phyloP scores from a whole-genome alignment of 2,797 vertebrate genomes.

The Natrix natrix region DNA sequence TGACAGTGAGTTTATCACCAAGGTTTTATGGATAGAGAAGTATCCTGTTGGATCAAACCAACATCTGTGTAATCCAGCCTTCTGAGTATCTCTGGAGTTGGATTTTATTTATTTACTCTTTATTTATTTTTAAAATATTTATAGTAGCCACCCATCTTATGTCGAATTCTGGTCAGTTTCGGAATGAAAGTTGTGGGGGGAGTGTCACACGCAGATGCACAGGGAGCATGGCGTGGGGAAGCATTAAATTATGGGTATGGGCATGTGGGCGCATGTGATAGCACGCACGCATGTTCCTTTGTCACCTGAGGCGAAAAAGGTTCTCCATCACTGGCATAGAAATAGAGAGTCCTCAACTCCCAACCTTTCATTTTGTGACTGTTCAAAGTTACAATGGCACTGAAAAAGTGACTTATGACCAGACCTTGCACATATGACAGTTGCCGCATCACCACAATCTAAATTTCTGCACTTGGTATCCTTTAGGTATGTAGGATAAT shows the following conservation, averaged over 20 bases:
- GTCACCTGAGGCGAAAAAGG: too few relatives aligned
- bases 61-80: background rate
- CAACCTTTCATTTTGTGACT: background rate
- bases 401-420: too few relatives aligned
- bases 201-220: too few relatives aligned
- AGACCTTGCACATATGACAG: too few relatives aligned
- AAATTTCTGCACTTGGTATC: background rate
- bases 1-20: background rate
- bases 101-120: background rate
- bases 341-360: background rate
- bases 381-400: too few relatives aligned
- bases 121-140: background rate
- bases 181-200: background rate
- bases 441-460: background rate
- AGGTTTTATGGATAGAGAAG: background rate
- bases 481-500: background rate
- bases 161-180: background rate
- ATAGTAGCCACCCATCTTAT: background rate
- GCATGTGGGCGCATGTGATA: too few relatives aligned
- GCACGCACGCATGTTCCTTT: too few relatives aligned
- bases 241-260: too few relatives aligned
- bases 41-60: background rate
- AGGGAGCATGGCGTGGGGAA: too few relatives aligned
- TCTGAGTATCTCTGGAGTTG: background rate
- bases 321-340: too few relatives aligned